A percentile compares a stretch with the other conserved stretches of the same genome.
These are phyloP conservation scores for Notoglanidium macrostoma DNA, from an alignment of 2,797 vertebrate species.

Conservation along the genomic window DNA sequence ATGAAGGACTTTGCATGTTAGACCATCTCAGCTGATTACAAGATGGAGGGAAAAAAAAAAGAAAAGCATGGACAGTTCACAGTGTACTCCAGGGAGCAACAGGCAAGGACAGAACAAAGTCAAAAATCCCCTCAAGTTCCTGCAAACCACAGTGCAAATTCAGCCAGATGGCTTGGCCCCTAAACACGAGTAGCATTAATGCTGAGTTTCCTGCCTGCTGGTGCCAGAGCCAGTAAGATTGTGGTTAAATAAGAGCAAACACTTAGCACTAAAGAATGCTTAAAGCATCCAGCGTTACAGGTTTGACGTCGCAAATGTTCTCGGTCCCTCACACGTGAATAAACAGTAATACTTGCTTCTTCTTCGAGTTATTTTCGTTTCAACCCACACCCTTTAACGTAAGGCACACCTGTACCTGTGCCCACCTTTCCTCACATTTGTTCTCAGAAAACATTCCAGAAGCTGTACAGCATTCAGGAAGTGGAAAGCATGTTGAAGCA, in stretches of 20 bases:
- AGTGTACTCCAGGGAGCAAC: constrained; percentile 17
- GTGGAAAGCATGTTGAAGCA: background rate
- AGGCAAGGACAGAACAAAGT: constrained; percentile 6
- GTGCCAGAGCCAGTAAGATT: constrained; percentile 17
- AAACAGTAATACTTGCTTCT: background rate
- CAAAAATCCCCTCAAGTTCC: constrained; percentile 38
- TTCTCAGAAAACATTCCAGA: constrained; percentile 9
- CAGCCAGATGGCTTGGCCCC: constrained; percentile 39
- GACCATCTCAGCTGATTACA: background rate
- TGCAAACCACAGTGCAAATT: constrained; percentile 28
- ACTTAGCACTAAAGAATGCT: background rate
- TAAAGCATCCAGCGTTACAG: background rate
- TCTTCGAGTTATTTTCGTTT: background rate
- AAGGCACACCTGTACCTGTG: background rate
- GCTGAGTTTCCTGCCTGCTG: constrained; percentile 21
- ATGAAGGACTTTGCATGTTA: constrained; percentile 5
- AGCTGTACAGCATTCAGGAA: constrained; percentile 10
- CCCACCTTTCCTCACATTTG: background rate
- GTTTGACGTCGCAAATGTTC: background rate
- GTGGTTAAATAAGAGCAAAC: constrained; percentile 2
- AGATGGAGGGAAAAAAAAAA: background rate
- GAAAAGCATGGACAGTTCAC: background rate
- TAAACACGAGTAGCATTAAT: constrained; percentile 19
- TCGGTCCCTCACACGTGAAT: background rate
- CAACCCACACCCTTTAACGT: background rate